Base-by-base conservation (phyloP, 2,888 invertebrate genomes). In the Rhorus exstirpatorius region DNA sequence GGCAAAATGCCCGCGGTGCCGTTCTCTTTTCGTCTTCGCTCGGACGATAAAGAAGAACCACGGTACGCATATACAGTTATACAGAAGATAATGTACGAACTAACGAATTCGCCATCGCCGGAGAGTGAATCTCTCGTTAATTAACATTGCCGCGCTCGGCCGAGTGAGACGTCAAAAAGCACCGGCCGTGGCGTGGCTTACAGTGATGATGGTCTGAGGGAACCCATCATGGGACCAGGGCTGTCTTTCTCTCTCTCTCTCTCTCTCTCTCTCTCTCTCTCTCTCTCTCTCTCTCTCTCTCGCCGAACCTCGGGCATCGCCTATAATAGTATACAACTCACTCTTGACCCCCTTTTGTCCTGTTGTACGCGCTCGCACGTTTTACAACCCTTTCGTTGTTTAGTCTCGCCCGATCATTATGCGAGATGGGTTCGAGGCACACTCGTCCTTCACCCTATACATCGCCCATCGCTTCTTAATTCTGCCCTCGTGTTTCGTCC, bases 101-200 rank as follows among this genome's bases (percentile, higher is more conserved):
- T 78, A 81, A 83, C 83, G 83, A 83, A 83, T 53, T 71, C 71
- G 55, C 60, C 79, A 76, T 76, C 76, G 72, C 44, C 60, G 63
- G 63, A 70, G 82, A 82, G 81, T 78, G 77, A 80, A 81, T 86
- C 86, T 89, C 89, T 91, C 90, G 89, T 92, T 92, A 92, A 92
- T 92, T 92, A 92, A 92, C 90, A 90, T 89, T 88, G 87, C 79
- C 77, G 83, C 86, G 84, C 82, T 82, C 79, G 78, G 78, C 83
- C 83, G 87, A 92, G 89, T 89, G 89, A 92, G 92, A 91, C 91
- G 90, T 92, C 91, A 92, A 90, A 90, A 83, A 76, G 63, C 81
- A 75, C 72, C 84, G 84, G 79, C 81, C 53, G 44, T 26, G 65
- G 17, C 58, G 51, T 53, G 53, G 61, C 75, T 70, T n/a, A n/a